These are phyloP conservation scores for Ferrisia virgata DNA, from an alignment of 2,888 invertebrate species.

Conservation along the genomic window DNA sequence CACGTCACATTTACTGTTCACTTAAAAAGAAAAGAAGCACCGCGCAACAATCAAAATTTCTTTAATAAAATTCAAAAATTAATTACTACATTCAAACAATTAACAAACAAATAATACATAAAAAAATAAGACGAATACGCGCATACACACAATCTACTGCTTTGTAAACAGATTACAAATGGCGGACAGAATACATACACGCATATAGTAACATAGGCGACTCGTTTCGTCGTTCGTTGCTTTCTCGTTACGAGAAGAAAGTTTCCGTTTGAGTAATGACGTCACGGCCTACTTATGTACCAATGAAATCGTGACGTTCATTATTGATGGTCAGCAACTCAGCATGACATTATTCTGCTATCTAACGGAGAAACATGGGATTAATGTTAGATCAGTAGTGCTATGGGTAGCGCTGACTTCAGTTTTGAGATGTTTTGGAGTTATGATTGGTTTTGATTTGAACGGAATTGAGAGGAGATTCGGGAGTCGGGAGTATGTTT, in stretches of 20 bases:
- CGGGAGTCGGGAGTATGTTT: no score
- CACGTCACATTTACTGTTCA: not conserved
- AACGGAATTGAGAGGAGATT: no score
- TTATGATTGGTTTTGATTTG: no score
- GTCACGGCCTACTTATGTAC: constrained; percentile 59
- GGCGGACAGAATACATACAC: constrained; percentile 35
- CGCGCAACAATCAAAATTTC: not conserved
- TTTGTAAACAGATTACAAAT: constrained; percentile 29
- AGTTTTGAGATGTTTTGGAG: no score
- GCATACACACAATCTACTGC: constrained; percentile 7
- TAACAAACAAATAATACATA: no score
- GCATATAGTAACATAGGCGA: not conserved
- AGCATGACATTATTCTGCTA: not conserved
- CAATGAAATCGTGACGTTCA: constrained; percentile 48
- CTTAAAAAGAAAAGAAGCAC: not conserved
- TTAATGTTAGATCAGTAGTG: no score
- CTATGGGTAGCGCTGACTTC: no score
- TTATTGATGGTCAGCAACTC: no score
- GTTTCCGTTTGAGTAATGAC: constrained; percentile 54
- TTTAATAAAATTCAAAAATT: not conserved
- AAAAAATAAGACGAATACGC: not conserved
- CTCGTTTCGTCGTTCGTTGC: not conserved
- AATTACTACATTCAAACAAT: not conserved
- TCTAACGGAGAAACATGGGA: not conserved
- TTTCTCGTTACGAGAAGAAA: constrained; percentile 50